Percentiles rank a stretch among this genome's conserved stretches.
phyloP scores from a whole-genome alignment of 2,888 invertebrate genomes.

The Melanophora roralis region DNA sequence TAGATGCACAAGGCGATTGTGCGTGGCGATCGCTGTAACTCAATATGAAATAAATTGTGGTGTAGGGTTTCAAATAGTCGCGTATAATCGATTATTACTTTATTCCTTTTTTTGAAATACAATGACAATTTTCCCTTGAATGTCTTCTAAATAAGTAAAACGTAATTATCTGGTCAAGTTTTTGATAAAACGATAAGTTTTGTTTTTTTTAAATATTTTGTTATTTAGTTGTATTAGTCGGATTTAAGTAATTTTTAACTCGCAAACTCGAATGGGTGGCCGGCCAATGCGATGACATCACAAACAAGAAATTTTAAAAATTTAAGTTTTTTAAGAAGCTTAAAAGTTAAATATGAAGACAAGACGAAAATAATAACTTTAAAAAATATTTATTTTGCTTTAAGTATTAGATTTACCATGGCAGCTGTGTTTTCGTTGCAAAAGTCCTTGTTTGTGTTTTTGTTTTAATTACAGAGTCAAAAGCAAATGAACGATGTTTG shows the following conservation, averaged over 20 bases:
- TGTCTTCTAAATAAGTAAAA: background rate
- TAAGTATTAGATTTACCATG: too few species aligned
- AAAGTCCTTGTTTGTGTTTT: conserved; percentile 6
- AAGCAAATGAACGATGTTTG: background rate
- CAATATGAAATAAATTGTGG: too few species aligned
- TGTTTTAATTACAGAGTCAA: conserved; percentile 7
- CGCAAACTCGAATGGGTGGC: conserved; percentile 40
- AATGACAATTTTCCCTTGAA: too few species aligned
- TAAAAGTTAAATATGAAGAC: conserved; percentile 7
- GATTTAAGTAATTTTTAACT: conserved; percentile 21
- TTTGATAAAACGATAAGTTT: conserved; percentile 47
- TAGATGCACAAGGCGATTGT: too few species aligned
- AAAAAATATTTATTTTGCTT: too few species aligned
- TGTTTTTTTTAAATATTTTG: conserved; percentile 15
- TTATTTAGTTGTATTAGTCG: conserved; percentile 34
- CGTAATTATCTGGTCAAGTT: conserved; percentile 41
- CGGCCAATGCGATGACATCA: conserved; percentile 50
- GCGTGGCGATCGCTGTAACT: too few species aligned
- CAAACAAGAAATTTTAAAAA: conserved; percentile 39
- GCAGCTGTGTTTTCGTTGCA: background rate
- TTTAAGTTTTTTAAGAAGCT: conserved; percentile 35
- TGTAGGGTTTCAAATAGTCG: too few species aligned
- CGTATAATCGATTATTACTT: too few species aligned
- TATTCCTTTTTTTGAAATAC: too few species aligned
- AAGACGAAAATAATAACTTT: background rate